Conservation (phyloP, 2,797 vertebrate species). For the Setipinna tenuifilis region DNA sequence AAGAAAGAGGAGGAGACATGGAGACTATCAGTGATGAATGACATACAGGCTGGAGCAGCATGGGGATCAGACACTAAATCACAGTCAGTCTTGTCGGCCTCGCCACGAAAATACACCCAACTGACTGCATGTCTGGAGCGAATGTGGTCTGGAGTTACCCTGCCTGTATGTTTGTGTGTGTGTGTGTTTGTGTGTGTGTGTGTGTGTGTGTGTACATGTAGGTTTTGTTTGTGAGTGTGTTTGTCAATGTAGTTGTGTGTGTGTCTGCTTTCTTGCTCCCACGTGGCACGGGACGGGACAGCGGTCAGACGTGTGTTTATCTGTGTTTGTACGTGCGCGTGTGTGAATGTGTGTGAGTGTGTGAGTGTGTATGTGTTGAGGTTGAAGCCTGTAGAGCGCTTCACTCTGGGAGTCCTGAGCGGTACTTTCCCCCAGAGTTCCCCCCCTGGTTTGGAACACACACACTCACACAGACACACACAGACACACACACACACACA, state of each 20-base stretch:
- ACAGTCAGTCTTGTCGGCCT: constrained; percentile 51
- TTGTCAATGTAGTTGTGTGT: not conserved
- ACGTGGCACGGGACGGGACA: not conserved
- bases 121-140: constrained; percentile 28
- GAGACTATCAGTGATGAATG: constrained; percentile 32
- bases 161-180: not conserved
- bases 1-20: constrained; percentile 43
- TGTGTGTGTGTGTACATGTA: not conserved
- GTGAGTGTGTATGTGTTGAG: not conserved
- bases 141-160: not conserved
- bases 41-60: constrained; percentile 57
- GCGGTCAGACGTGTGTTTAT: not conserved
- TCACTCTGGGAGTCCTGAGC: not conserved
- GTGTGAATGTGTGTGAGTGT: not conserved
- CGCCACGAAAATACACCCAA: constrained; percentile 46
- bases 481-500: not conserved
- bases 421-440: constrained; percentile 54
- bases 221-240: not conserved
- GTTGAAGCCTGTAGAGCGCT: constrained; percentile 24
- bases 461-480: not conserved
- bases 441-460: constrained; percentile 36
- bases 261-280: not conserved
- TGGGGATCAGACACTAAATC: constrained; percentile 72
- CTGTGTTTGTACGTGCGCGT: not conserved
- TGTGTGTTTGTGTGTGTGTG: not conserved